A percentile compares a stretch with the other conserved stretches of the same genome.
Conservation (phyloP, 2,888 invertebrate genomes). For the Melipona bicolor region DNA sequence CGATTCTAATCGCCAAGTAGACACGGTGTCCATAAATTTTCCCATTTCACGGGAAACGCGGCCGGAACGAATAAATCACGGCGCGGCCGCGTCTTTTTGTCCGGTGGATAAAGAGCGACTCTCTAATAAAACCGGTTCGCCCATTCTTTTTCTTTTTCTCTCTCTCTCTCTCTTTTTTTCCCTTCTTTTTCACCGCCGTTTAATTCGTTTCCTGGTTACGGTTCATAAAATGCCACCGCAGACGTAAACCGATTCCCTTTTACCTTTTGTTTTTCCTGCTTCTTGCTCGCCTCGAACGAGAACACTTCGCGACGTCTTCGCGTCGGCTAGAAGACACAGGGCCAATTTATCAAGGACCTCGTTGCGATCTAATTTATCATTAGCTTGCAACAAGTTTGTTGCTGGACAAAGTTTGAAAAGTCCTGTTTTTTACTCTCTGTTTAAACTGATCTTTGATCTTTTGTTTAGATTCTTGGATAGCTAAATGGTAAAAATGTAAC, state of each 20-base stretch:
- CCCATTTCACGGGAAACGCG: constrained; percentile 14
- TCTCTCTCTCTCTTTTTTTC: neutral
- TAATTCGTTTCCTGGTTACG: constrained; percentile 49
- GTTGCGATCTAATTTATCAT: neutral
- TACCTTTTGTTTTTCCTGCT: neutral
- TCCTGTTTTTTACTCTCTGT: no score
- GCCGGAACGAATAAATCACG: constrained; percentile 43
- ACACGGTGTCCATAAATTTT: constrained; percentile 13
- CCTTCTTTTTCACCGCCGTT: neutral
- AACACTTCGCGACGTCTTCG: neutral
- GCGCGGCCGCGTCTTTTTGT: constrained; percentile 3
- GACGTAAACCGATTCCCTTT: constrained; percentile 11
- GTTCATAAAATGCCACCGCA: constrained; percentile 32
- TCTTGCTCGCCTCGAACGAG: neutral
- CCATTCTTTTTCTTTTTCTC: constrained; percentile 19
- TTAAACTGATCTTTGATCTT: no score
- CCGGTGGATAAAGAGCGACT: neutral
- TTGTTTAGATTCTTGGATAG: no score
- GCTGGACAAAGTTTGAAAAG: neutral
- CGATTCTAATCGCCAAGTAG: constrained; percentile 1
- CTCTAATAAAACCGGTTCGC: constrained; percentile 36
- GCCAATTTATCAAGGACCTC: neutral
- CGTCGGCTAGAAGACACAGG: neutral
- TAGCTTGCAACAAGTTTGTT: neutral
- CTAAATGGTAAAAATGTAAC: no score